Conservation (phyloP, 1,140 invertebrate species). For the Tetramorium simillimum region DNA sequence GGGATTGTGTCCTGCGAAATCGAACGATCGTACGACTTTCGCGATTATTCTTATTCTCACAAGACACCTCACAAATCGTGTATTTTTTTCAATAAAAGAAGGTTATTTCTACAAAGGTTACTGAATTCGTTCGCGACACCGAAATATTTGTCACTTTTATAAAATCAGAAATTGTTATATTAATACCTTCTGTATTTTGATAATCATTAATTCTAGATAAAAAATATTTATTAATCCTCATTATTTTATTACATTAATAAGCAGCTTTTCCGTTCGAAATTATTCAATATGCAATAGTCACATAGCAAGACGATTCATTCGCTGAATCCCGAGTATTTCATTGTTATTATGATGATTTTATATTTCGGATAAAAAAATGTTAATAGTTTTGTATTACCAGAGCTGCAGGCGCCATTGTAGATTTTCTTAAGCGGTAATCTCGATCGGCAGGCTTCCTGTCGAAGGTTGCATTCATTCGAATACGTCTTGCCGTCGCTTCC, state of each 20-base stretch:
- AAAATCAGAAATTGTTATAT: neutral
- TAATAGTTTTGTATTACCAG: constrained; percentile 86
- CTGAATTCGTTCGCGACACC: neutral
- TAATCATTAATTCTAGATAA: neutral
- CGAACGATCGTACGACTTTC: neutral
- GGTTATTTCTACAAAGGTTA: neutral
- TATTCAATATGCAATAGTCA: neutral
- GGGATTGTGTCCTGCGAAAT: constrained; percentile 91
- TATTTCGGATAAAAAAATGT: neutral
- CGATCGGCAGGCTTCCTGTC: constrained; percentile 91
- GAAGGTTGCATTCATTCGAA: constrained; percentile 93
- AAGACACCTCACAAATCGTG: neutral
- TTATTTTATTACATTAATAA: neutral
- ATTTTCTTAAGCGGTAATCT: constrained; percentile 91
- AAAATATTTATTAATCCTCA: neutral
- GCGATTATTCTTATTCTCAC: neutral
- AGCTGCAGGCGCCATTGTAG: constrained; percentile 92
- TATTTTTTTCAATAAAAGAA: neutral
- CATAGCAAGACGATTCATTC: neutral
- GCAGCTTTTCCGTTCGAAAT: neutral
- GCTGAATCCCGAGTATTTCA: neutral
- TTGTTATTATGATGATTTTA: neutral
- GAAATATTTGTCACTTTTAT: neutral
- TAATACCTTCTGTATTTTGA: neutral
- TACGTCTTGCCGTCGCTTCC: constrained; percentile 95